Base-by-base conservation (phyloP, 2,797 vertebrate species). In the Pteronotus mesoamericanus region DNA sequence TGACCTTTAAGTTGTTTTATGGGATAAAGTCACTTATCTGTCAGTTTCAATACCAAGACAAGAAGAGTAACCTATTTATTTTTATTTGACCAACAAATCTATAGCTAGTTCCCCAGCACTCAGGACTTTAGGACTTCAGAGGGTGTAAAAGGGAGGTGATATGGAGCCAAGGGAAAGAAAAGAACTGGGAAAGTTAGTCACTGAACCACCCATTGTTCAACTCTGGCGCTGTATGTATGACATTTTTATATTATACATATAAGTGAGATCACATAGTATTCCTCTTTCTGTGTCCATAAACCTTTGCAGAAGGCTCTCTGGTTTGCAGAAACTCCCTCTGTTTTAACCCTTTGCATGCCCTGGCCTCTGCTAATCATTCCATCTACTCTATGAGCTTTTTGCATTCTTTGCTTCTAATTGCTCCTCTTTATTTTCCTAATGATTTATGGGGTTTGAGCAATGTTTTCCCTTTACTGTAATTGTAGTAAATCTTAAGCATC, bases 31-130 rank as follows among this genome's bases (percentile, higher is more conserved):
- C 84, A 86, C 46, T 80, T 59, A 74, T 83, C 55, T 95, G 9
- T 57, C 64, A 66, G 37, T 86, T 93, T 89, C 78, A 95, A 68
- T 93, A 61, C 69, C 51, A 92, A 15, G 15, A 66, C 14, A 55
- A 94, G 61, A 92, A 91, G 72, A 84, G 61, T 57, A 95, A 78
- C 6, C 68, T 88, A 39, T 95, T 95, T 96, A 39, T 83, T 86
- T 92, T 86, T 93, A 95, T 96, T 92, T 85, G 78, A 71, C 66
- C 61, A 85, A 74, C 42, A 89, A 75, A 86, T 92, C 37, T 86
- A 42, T 5, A 37, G 19, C n/a, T 80, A 46, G 3, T 75, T 84
- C 74, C 21, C 5, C 12, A 78, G 72, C 9, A 9, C 32, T 39
- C 14, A 2, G 9, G 24, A 32, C 9, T 42, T 61, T 7, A 72